Conservation (phyloP, 1,140 invertebrate species). For the Neelides sp. region DNA sequence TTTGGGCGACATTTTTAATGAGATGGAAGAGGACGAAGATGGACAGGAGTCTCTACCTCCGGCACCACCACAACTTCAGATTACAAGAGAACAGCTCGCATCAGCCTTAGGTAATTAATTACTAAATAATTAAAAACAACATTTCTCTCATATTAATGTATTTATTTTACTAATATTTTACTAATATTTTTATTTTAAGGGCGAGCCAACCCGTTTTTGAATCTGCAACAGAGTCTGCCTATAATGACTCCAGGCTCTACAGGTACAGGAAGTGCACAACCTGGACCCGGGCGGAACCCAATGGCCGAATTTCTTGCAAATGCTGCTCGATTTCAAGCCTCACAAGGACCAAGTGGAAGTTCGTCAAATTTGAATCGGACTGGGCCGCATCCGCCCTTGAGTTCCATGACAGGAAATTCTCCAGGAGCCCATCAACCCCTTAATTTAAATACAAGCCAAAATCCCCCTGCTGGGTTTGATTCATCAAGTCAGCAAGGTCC, state of each 20-base stretch:
- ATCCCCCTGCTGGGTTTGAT: background rate
- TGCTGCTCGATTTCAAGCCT: background rate
- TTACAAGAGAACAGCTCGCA: constrained; percentile 26
- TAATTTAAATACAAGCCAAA: background rate
- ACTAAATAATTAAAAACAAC: background rate
- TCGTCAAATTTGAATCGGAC: background rate
- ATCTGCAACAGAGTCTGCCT: background rate
- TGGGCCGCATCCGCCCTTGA: background rate
- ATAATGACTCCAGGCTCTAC: background rate
- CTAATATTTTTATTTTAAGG: constrained; percentile 6
- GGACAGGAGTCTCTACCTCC: background rate
- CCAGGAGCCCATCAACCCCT: too few relatives aligned
- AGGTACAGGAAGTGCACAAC: background rate
- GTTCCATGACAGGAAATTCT: background rate
- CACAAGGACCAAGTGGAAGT: background rate
- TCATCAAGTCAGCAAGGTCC: background rate
- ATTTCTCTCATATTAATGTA: background rate
- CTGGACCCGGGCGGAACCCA: background rate
- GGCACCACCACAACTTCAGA: constrained; percentile 2
- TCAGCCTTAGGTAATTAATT: constrained; percentile 14
- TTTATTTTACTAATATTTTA: constrained; percentile 1
- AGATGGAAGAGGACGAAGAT: constrained; percentile 20
- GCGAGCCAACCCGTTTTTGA: background rate
- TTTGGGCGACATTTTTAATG: constrained; percentile 24
- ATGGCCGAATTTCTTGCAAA: too few relatives aligned